Base-by-base conservation (phyloP, 2,888 invertebrate genomes). In the Oxytorus armatus region DNA sequence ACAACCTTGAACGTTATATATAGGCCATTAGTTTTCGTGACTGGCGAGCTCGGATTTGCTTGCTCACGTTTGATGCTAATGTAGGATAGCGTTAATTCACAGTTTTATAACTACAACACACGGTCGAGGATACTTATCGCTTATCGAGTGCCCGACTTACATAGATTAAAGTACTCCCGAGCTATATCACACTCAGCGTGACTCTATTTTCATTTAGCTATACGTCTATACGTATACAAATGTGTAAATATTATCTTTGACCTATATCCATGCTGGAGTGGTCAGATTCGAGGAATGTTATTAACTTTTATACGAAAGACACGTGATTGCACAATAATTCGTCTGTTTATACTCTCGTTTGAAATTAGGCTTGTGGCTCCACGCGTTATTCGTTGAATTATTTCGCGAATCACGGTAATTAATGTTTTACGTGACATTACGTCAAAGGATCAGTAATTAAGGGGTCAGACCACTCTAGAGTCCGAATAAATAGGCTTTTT, bases 91-190 rank as follows among this genome's bases (percentile, higher is more conserved):
- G 68, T n/a, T 55, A 47, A 65, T 47, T 39, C 23, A 11, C 49
- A 72, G 16, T 39, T 53, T 21, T 61, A 36, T 55, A 36, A 36
- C 39, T 55, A 44, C 8, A 10, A 11, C 7, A 8, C 16, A 51
- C 25, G 23, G 11, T 39, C 55, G 59, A n/a, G 55, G 47, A 65
- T 57, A 8, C 51, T 51, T 66, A 59, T 72, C 65, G 70, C 77
- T 77, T 59, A 72, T 66, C 77, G 70, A 55, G 39, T 70, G 77
- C 25, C 66, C 77, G 72, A 77, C 51, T 77, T 77, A 42, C 77
- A 77, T 72, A 59, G 36, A 77, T 77, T 72, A 72, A 47, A 76
- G 47, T 44, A 51, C 29, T 23, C 18, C 44, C 16, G 39, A 29
- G 65, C 65, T 53, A 29, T 18, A 39, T 39, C 8, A 16, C 14